A percentile compares a stretch with the other conserved stretches of the same genome.
phyloP scores from a whole-genome alignment of 2,797 vertebrate species.

The Squalus acanthias region DNA sequence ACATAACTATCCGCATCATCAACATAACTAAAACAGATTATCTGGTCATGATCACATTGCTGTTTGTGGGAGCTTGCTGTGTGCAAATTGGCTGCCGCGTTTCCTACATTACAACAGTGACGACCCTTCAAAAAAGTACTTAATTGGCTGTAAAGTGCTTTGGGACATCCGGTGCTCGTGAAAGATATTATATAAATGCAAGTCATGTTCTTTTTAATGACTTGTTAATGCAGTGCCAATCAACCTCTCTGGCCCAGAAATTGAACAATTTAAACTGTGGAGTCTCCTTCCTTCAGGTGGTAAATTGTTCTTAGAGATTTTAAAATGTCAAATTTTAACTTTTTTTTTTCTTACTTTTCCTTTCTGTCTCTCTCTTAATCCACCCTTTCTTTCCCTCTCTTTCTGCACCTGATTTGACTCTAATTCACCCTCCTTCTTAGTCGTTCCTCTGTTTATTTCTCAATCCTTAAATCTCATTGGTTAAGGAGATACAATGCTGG shows the following conservation, averaged over 20 bases:
- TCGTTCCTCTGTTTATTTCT: neutral
- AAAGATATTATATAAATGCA: too few species aligned
- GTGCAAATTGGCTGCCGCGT: too few species aligned
- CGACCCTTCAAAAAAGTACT: too few species aligned
- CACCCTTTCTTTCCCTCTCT: neutral
- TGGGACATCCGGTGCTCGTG: too few species aligned
- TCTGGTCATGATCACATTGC: too few species aligned
- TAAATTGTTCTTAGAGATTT: neutral
- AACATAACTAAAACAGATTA: too few species aligned
- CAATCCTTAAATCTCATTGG: neutral
- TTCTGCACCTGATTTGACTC: neutral
- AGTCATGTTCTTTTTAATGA: neutral
- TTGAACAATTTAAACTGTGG: neutral
- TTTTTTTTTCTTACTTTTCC: neutral
- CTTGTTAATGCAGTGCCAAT: neutral
- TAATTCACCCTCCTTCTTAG: neutral
- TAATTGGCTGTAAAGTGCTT: too few species aligned
- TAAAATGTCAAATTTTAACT: neutral
- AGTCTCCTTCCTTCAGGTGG: too few species aligned
- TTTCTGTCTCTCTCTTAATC: neutral
- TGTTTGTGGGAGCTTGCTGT: too few species aligned
- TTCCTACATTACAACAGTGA: too few species aligned
- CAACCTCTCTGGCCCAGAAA: neutral
- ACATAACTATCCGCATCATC: too few species aligned
- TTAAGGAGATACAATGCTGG: neutral